Base-by-base conservation (phyloP, 2,797 vertebrate species). In the Poeciliopsis infans region DNA sequence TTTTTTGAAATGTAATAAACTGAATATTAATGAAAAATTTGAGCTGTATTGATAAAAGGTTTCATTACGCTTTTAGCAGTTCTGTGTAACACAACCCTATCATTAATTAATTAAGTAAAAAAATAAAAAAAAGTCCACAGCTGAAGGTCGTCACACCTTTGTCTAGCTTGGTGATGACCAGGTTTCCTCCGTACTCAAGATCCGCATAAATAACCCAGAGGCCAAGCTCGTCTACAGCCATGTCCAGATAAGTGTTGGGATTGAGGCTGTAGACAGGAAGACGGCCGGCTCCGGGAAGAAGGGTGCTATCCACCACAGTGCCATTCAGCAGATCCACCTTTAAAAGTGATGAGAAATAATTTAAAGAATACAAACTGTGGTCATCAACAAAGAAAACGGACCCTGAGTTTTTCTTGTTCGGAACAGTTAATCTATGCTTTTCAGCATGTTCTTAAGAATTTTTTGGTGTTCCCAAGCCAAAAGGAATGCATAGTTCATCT, bases 121-220 rank as follows among this genome's bases (percentile, higher is more conserved):
- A 18, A 18, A 46, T n/a, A n/a, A 46, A 68, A 28, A 69, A n/a
- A 18, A 7, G 0, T 53, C 28, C 18, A 55, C 47, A 45, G 28
- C 7, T 20, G 6, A 3, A 11, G 41, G 28, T 10, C 5, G 7
- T 74, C 18, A n/a, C 31, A 5, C 53, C 80, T 43, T 94, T 91
- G 77, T 97, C 96, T 79, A 99, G 94, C 92, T 98, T 98, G 68
- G 96, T 97, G 83, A 99, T 89, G 69, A 98, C 95, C 68, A 99
- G 91, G 88, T 97, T 97, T 41, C 95, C 95, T 13, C 84, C 93
- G 0, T 92, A 93, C 74, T 96, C 96, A 3, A 95, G 93, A 59
- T 98, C 97, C 3, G 97, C 94, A 1, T 99, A 95, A 25, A 99
- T 95, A 78, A 97, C 96, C 98, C 98, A 99, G 49, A 99, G 96